phyloP scores from a whole-genome alignment of 2,113 vertebrate species.

The Nothoprocta perdicaria region DNA sequence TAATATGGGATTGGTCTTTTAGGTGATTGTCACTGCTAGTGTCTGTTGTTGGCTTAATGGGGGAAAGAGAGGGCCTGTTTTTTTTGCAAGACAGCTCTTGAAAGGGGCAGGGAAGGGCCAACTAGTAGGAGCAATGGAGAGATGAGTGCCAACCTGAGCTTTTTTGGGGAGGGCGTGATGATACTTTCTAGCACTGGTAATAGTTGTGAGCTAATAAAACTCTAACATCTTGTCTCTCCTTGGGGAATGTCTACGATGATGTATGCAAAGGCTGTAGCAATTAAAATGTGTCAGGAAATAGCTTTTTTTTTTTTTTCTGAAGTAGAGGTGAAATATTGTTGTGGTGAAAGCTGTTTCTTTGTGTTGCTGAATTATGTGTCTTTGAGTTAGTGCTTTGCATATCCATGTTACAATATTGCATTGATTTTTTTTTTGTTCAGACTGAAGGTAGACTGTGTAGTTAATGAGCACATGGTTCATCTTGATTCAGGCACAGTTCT shows the following conservation, averaged over 20 bases:
- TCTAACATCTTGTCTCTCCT: background rate
- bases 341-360: background rate
- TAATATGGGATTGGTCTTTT: background rate
- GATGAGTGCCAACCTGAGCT: background rate
- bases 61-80: background rate
- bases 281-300: background rate
- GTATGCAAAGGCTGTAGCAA: background rate
- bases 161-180: background rate
- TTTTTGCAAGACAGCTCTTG: background rate
- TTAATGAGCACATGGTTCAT: background rate
- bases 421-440: background rate
- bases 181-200: no score
- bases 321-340: background rate
- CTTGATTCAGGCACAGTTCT: background rate
- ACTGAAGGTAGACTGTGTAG: background rate
- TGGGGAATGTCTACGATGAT: background rate
- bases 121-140: background rate
- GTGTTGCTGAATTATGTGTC: background rate
- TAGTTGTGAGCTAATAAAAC: background rate
- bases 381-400: background rate
- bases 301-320: background rate
- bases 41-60: background rate
- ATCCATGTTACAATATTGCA: background rate
- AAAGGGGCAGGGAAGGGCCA: background rate
- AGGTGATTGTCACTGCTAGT: rapidly evolving